Conservation (phyloP, 2,888 invertebrate species). For the Linnaemya vulpina region DNA sequence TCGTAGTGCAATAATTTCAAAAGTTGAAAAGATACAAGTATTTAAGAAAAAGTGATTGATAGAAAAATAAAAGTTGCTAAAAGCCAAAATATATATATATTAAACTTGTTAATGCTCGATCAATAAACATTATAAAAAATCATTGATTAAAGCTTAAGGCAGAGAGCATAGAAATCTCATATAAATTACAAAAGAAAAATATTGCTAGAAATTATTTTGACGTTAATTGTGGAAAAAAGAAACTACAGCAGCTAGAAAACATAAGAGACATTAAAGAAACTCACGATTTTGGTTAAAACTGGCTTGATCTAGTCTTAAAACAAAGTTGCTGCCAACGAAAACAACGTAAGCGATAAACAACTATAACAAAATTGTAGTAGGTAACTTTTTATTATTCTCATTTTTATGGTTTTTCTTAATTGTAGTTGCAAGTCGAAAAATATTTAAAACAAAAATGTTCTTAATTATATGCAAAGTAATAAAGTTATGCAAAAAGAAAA, state of each 20-base stretch:
- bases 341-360: slow-evolving; percentile 23
- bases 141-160: slow-evolving; percentile 51
- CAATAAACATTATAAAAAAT: slow-evolving; percentile 36
- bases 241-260: slow-evolving; percentile 29
- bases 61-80: slow-evolving; percentile 33
- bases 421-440: slow-evolving; percentile 3
- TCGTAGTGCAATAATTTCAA: not conserved
- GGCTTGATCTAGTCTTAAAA: slow-evolving; percentile 54
- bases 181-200: slow-evolving; percentile 34
- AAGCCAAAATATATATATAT: slow-evolving; percentile 33
- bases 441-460: slow-evolving; percentile 18
- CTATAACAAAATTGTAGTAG: slow-evolving; percentile 17
- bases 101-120: slow-evolving; percentile 46
- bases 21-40: slow-evolving; percentile 11
- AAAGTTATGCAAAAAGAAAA: not conserved
- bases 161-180: slow-evolving; percentile 39
- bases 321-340: slow-evolving; percentile 43
- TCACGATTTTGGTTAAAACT: slow-evolving; percentile 53
- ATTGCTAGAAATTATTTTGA: slow-evolving; percentile 23
- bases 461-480: slow-evolving; percentile 25
- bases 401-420: slow-evolving; percentile 2
- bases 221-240: slow-evolving; percentile 53
- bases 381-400: slow-evolving; percentile 18
- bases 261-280: slow-evolving; percentile 47
- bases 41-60: slow-evolving; percentile 39